Conservation (phyloP, 2,113 vertebrate genomes). For the Cromileptes altivelis region DNA sequence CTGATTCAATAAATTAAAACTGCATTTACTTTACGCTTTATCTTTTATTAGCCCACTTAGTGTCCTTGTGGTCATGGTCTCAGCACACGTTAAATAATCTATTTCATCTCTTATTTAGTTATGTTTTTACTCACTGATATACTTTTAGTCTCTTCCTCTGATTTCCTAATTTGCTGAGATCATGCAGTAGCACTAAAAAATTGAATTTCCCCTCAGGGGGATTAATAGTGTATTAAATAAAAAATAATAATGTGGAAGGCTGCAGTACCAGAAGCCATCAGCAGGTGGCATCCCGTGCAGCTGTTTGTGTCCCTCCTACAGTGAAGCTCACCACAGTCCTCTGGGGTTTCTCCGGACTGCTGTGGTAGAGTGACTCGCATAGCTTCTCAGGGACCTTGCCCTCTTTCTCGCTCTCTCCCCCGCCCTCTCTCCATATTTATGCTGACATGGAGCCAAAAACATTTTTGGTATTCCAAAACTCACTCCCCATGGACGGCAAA, state of each 20-base stretch:
- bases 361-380: conserved; percentile 46
- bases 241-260: not conserved
- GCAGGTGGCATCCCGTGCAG: conserved; percentile 46
- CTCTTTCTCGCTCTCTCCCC: conserved; percentile 5
- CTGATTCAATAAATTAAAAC: too few species aligned
- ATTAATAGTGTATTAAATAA: too few species aligned
- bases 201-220: too few species aligned
- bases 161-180: not conserved
- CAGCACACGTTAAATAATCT: not conserved
- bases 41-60: too few species aligned
- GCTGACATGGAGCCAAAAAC: conserved; percentile 68
- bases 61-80: too few species aligned
- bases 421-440: conserved; percentile 58
- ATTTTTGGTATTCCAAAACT: conserved; percentile 65
- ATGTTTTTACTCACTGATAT: not conserved
- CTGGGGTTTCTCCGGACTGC: conserved; percentile 40
- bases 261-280: conserved; percentile 48
- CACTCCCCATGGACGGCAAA: conserved; percentile 22
- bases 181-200: not conserved
- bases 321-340: conserved; percentile 26
- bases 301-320: not conserved
- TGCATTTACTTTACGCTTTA: too few species aligned
- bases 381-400: conserved; percentile 61
- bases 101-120: not conserved
- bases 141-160: not conserved